Evolutionary conservation across 2,888 invertebrate species (phyloP), one percentile per base, ranked within the genome.

Genomic region (Siphonodentalium dalli): DNA sequence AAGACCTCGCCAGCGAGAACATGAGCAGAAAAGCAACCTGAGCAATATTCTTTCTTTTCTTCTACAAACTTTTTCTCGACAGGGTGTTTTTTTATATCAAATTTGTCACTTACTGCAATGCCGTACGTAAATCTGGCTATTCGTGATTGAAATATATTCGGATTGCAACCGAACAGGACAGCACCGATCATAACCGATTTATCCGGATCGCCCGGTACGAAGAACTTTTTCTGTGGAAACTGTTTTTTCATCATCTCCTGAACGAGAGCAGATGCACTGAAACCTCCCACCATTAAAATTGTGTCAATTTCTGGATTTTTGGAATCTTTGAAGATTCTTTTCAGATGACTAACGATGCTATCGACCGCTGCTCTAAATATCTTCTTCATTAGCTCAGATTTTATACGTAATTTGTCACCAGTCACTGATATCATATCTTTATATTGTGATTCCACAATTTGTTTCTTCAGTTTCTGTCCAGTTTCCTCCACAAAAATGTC

Each of bases 101-200:
- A 54, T 11, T 44, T 28, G 11, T 33, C 35, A 2, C 40, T 35
- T 6, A 44, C 31, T 9, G 40, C 39, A 1, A 49, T 49, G 2
- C 54, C 54, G 27, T 54, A 54, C 1, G 44, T 27, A 23, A 37
- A 48, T 29, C 44, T 33, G 3, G 41, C 21, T 13, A 54, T 33
- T 26, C 54, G 24, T 6, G 54, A 54, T 11, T 39, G 23, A 7
- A 54, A 49, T 1, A 45, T 41, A n/a, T 54, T 45, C 7, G 54
- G 49, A 15, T 35, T 41, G 21, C 49, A 49, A 9, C 54, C 54
- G n/a, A 44, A 54, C 11, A 54, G 33, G 1, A 54, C 54, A 8
- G 54, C 54, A 15, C 54, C 54, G 29, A 49, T 54, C 18, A 54
- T 27, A 23, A 54, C 54, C 2, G 54, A 29, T 8, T 47, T 23